Evolutionary conservation across 2,888 invertebrate species (phyloP).

Genomic region (Cacoxenus indagator): DNA sequence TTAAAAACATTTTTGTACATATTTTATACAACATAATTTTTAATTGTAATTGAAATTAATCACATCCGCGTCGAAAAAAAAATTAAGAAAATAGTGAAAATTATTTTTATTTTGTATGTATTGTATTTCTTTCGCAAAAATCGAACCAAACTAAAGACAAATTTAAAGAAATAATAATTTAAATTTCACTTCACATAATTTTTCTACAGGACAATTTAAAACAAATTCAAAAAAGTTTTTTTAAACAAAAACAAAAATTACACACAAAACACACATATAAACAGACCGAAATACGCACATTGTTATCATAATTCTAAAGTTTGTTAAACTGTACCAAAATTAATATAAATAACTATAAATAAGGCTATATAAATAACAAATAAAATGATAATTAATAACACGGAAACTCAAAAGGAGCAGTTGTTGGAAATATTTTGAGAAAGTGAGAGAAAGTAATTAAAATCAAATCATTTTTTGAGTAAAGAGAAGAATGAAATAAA

Average conservation of each 20-base stretch:
- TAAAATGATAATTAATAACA: constrained; percentile 31
- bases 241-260: background rate
- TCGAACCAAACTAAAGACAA: too few relatives aligned
- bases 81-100: too few relatives aligned
- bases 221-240: background rate
- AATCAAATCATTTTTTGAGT: background rate
- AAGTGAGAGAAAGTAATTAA: too few relatives aligned
- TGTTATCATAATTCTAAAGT: constrained; percentile 41
- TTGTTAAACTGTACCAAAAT: constrained; percentile 54
- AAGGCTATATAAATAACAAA: constrained; percentile 43
- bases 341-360: constrained; percentile 46
- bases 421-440: too few relatives aligned
- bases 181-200: background rate
- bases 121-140: too few relatives aligned
- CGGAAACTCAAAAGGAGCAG: too few relatives aligned
- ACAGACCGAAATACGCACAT: constrained; percentile 39
- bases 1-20: too few relatives aligned
- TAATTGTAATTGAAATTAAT: too few relatives aligned
- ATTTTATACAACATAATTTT: too few relatives aligned
- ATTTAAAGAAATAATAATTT: too few relatives aligned
- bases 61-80: too few relatives aligned
- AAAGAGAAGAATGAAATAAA: background rate
- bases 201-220: background rate
- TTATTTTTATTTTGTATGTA: too few relatives aligned
- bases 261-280: background rate